Evolutionary conservation across 2,888 invertebrate species (phyloP).

Genomic region (Phragmatobia fuliginosa): DNA sequence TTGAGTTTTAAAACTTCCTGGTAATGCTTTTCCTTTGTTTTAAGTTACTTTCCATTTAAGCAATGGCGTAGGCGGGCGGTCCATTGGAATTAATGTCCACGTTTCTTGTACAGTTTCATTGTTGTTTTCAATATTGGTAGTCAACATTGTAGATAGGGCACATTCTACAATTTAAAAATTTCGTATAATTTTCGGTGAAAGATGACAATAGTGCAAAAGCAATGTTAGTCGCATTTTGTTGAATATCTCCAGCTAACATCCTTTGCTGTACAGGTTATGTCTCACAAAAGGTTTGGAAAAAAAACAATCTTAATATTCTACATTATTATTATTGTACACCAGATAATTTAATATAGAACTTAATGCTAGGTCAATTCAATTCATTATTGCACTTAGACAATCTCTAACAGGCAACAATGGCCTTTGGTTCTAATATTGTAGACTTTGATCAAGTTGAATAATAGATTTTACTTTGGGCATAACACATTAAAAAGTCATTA

Average conservation of each 20-base stretch:
- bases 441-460: no score
- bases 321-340: no score
- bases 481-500: background rate
- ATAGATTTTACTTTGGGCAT: no score
- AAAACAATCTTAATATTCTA: background rate
- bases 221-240: background rate
- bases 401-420: no score
- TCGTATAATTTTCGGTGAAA: background rate
- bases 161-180: background rate
- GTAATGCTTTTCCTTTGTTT: slow-evolving; percentile 1
- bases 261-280: background rate
- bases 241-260: background rate
- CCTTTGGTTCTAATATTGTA: no score
- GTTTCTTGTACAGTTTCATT: background rate
- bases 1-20: background rate
- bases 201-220: background rate
- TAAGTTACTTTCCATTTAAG: slow-evolving; percentile 5
- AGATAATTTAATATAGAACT: no score
- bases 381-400: no score
- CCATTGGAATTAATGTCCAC: background rate
- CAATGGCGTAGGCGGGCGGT: background rate
- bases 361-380: no score
- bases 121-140: background rate
- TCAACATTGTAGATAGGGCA: background rate
- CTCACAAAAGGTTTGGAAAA: background rate